Percentiles rank a stretch among this genome's conserved stretches.
Evolutionary conservation across 2,113 vertebrate species (phyloP).

Genomic region (Brachypodius melanocephalos): DNA sequence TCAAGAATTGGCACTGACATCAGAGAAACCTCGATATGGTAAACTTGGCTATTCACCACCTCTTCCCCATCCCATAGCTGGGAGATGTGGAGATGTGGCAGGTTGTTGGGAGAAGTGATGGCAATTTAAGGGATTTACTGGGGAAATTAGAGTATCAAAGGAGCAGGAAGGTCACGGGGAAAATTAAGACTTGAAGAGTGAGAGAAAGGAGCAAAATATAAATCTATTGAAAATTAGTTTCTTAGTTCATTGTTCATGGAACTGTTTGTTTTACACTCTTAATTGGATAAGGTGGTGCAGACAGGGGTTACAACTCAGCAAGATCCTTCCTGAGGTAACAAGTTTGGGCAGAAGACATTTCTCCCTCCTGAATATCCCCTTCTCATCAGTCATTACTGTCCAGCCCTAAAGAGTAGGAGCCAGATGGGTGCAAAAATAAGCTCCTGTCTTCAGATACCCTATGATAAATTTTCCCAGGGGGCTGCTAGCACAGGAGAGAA

Average conservation of each 20-base stretch:
- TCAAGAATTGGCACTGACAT: not conserved
- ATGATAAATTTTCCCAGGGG: not conserved
- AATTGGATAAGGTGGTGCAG: not conserved
- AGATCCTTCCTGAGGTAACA: not conserved
- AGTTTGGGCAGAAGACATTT: not conserved
- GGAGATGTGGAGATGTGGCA: accelerated
- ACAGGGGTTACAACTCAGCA: not conserved
- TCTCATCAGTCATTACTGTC: not conserved
- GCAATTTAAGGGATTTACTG: not conserved
- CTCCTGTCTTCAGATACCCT: not conserved
- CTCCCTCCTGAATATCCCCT: not conserved
- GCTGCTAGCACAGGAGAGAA: not conserved
- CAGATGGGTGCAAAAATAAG: not conserved
- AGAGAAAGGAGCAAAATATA: not conserved
- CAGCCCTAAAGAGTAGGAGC: not conserved
- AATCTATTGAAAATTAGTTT: not conserved
- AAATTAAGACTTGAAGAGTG: not conserved
- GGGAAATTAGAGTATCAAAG: not conserved
- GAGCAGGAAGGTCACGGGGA: not conserved
- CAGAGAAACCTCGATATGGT: accelerated
- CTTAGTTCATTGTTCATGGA: not conserved
- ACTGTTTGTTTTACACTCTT: not conserved
- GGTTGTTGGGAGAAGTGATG: not conserved
- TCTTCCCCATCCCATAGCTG: not conserved
- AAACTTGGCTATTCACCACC: not conserved